Percentiles rank a stretch among this genome's conserved stretches.
These are phyloP conservation scores for Vultur gryphus DNA, from an alignment of 2,797 vertebrate species.

Conservation along the genomic window DNA sequence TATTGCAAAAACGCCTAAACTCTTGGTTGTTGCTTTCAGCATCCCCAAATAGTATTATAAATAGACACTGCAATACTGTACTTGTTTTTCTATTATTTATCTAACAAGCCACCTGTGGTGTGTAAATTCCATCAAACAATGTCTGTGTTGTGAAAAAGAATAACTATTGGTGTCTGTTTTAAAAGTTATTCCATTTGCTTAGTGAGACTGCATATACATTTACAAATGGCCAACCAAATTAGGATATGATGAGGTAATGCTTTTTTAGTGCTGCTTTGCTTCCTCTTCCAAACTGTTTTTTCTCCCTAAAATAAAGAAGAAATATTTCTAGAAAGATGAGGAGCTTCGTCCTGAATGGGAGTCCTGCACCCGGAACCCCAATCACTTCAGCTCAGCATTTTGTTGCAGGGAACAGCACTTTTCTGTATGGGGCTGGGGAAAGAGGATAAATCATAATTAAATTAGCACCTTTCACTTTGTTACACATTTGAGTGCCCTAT, in stretches of 20 bases:
- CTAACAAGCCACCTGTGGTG: neutral
- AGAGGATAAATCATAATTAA: neutral
- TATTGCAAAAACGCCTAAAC: neutral
- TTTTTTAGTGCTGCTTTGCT: neutral
- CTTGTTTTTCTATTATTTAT: constrained; percentile 15
- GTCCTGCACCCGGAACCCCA: neutral
- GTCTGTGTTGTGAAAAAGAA: neutral
- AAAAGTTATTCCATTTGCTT: neutral
- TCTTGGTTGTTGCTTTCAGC: neutral
- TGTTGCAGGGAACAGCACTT: neutral
- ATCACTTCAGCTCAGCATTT: neutral
- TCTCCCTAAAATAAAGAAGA: neutral
- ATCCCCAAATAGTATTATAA: neutral
- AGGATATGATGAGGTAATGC: neutral
- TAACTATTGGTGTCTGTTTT: neutral
- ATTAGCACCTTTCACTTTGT: neutral
- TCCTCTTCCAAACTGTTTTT: neutral
- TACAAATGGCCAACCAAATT: neutral
- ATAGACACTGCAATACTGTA: neutral
- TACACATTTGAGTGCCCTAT: neutral
- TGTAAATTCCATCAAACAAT: neutral
- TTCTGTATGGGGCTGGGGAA: neutral
- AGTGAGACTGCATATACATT: neutral
- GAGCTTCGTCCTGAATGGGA: neutral
- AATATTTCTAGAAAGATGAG: neutral